phyloP scores from a whole-genome alignment of 2,113 vertebrate genomes.

The Scalopus aquaticus region DNA sequence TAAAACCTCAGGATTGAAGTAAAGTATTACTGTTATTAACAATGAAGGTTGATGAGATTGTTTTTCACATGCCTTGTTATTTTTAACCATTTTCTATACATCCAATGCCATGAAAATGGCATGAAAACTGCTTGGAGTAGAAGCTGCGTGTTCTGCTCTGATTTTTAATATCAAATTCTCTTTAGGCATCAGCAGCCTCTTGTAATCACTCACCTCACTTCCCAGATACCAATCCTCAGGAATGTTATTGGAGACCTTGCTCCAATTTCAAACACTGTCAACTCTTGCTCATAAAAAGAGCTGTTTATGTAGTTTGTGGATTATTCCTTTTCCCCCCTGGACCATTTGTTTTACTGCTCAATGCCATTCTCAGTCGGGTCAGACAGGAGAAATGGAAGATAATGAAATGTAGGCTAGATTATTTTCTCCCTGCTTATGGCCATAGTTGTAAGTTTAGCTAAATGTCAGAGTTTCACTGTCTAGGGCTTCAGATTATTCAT shows the following conservation, averaged over 20 bases:
- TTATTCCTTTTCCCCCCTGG: slow-evolving; percentile 23
- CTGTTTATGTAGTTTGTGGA: slow-evolving; percentile 39
- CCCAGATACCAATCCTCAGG: neutral
- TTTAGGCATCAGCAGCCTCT: neutral
- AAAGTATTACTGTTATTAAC: neutral
- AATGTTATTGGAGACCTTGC: neutral
- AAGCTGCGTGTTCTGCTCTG: neutral
- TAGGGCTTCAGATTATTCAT: slow-evolving; percentile 10
- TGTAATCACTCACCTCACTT: neutral
- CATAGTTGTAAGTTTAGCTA: neutral
- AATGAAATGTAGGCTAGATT: neutral
- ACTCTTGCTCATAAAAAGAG: slow-evolving; percentile 54
- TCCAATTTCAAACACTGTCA: slow-evolving; percentile 57
- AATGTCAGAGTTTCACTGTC: neutral
- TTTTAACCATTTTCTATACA: neutral
- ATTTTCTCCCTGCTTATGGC: slow-evolving; percentile 20
- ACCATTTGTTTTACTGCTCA: slow-evolving; percentile 51
- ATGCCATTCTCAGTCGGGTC: neutral
- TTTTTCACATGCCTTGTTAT: neutral
- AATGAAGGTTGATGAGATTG: neutral
- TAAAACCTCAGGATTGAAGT: neutral
- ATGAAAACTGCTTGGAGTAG: neutral
- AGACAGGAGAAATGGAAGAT: slow-evolving; percentile 42
- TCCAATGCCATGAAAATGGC: neutral
- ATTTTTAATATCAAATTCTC: slow-evolving; percentile 42